Evolutionary conservation across 2,888 invertebrate genomes (phyloP), one percentile per base, ranked within the genome.

Genomic region (Labia minor): DNA sequence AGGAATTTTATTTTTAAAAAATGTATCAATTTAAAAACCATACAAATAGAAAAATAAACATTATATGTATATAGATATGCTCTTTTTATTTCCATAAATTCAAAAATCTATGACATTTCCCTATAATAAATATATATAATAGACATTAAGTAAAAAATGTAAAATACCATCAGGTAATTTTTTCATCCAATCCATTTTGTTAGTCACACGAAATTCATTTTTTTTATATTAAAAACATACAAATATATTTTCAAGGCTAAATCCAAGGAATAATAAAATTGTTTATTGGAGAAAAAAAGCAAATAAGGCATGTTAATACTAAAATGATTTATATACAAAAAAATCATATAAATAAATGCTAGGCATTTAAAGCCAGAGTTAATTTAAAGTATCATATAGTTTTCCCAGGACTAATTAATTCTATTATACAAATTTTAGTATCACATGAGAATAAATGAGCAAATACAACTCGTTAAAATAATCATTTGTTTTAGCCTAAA

Each of bases 21-120:
- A 26, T 26, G 8, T 6, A 26, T 26, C 26, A 26, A 26, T 26
- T 26, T 6, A 26, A 6, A 26, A 26, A 26, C 3, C 26, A 26
- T 26, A 26, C 4, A 26, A 6, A 26, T 49, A 49, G 49, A n/a
- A 49, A 49, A n/a, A 16, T 49, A 49, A 49, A 49, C 49, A 49
- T 49, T 10, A 8, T 3, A 10, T 10, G n/a, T 49, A 49, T 49
- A 10, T 14, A 49, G 49, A 49, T 49, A 49, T 49, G 49, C 49
- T 49, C 49, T 49, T 49, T 33, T 49, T 49, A 49, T 49, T 49
- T 49, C 49, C 49, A 49, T 49, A 49, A 49, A 49, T 49, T 49
- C 49, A 49, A 49, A 49, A 49, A n/a, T 49, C 49, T 49, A 49
- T 49, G 49, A 49, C 49, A 49, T 49, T 49, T 49, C 49, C 49